phyloP scores from a whole-genome alignment of 2,888 invertebrate species.

The Andricus quercusramuli region DNA sequence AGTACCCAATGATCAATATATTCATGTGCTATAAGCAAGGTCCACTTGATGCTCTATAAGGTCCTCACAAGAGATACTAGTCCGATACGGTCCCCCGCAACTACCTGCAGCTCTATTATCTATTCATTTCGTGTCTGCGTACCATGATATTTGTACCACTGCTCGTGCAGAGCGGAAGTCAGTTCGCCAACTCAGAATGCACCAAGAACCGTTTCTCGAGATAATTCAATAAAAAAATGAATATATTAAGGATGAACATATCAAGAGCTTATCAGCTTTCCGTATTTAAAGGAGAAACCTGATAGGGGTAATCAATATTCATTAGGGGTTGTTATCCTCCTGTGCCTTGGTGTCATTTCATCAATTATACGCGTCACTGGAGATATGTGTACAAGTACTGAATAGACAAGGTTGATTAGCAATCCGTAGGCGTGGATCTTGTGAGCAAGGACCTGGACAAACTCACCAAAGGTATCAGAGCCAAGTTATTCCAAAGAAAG shows the following conservation, averaged over 20 bases:
- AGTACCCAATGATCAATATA: conserved; percentile 61
- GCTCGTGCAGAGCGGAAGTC: conserved; percentile 40
- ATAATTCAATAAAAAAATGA: conserved; percentile 28
- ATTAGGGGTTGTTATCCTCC: conserved; percentile 42
- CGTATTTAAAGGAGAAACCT: no score
- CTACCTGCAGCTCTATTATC: conserved; percentile 56
- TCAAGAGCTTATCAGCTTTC: background rate
- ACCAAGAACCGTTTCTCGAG: conserved; percentile 19
- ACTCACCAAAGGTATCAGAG: conserved; percentile 56
- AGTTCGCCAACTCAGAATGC: conserved; percentile 1
- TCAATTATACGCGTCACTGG: conserved; percentile 62
- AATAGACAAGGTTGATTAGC: conserved; percentile 49
- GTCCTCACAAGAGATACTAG: conserved; percentile 52
- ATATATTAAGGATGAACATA: conserved; percentile 4
- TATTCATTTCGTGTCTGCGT: conserved; percentile 46
- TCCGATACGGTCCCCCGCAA: conserved; percentile 53
- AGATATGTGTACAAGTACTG: conserved; percentile 40
- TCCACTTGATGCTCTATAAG: conserved; percentile 33
- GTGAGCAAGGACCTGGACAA: conserved; percentile 45
- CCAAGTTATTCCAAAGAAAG: conserved; percentile 62
- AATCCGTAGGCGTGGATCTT: conserved; percentile 54
- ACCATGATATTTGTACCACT: conserved; percentile 45
- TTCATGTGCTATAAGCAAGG: conserved; percentile 43
- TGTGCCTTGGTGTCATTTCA: conserved; percentile 62
- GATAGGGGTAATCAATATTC: conserved; percentile 65